Percentiles rank a stretch among this genome's conserved stretches.
These are phyloP conservation scores for Agelastica alni DNA, from an alignment of 2,888 invertebrate species.

Conservation along the genomic window DNA sequence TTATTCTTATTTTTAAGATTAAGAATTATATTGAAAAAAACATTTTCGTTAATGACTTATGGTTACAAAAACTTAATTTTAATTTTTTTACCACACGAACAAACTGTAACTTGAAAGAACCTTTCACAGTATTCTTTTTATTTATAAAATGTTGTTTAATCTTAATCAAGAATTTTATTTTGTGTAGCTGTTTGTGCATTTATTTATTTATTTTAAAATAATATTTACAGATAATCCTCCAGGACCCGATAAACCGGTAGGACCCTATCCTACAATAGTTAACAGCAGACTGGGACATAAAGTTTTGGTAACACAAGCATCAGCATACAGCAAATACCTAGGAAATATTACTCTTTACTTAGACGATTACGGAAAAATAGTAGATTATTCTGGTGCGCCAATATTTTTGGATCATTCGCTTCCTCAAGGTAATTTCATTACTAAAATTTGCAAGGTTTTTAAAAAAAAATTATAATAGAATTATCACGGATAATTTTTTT, in stretches of 20 bases:
- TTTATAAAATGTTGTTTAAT: background rate
- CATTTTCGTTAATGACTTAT: too few species aligned
- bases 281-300: slow-evolving; percentile 60
- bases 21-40: too few species aligned
- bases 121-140: too few species aligned
- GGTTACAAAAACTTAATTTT: background rate
- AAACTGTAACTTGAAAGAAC: background rate
- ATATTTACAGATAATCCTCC: slow-evolving; percentile 44
- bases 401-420: slow-evolving; percentile 56
- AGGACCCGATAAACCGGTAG: slow-evolving; percentile 62
- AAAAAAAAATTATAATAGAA: too few species aligned
- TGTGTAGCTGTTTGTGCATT: background rate
- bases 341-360: slow-evolving; percentile 76
- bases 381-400: slow-evolving; percentile 70
- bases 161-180: background rate
- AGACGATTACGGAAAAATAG: slow-evolving; percentile 68
- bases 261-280: slow-evolving; percentile 74
- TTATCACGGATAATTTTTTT: too few species aligned
- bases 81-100: background rate
- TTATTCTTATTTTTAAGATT: too few species aligned
- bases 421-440: slow-evolving; percentile 36
- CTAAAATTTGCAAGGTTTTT: too few species aligned
- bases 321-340: slow-evolving; percentile 74
- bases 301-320: slow-evolving; percentile 73
- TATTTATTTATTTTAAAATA: too few species aligned